These are phyloP conservation scores for Drosophila bipectinata DNA, from an alignment of 1,140 invertebrate species.

Conservation along the genomic window DNA sequence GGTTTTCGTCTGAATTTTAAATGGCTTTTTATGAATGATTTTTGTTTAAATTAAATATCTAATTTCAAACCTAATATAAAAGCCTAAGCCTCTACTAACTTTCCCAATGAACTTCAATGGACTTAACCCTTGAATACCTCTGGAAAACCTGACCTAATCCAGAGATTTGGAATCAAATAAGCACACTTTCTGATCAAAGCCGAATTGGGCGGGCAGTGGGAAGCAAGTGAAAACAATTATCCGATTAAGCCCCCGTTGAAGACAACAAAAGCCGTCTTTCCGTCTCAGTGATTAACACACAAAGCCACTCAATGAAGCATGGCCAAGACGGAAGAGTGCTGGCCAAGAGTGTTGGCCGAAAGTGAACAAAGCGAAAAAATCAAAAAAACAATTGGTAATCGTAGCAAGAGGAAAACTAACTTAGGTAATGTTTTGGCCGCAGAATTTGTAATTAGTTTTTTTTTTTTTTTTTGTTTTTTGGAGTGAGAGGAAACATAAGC, in stretches of 20 bases:
- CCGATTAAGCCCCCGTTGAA: slow-evolving; percentile 35
- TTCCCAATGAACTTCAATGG: not conserved
- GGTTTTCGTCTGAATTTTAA: slow-evolving; percentile 13
- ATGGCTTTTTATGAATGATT: too few relatives aligned
- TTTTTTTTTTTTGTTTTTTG: not conserved
- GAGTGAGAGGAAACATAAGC: not conserved
- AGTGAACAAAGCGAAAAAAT: slow-evolving; percentile 1
- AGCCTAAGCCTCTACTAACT: not conserved
- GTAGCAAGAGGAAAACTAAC: slow-evolving; percentile 11
- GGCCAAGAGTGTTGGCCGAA: slow-evolving; percentile 18
- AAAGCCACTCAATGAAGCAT: slow-evolving; percentile 62
- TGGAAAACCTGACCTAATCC: slow-evolving; percentile 13
- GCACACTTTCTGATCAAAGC: slow-evolving; percentile 53
- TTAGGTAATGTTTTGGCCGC: slow-evolving; percentile 1
- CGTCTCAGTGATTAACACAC: slow-evolving; percentile 70
- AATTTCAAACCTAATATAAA: not conserved
- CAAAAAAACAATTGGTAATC: slow-evolving; percentile 6
- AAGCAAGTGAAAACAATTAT: slow-evolving; percentile 27
- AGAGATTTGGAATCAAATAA: slow-evolving; percentile 51
- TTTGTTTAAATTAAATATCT: not conserved
- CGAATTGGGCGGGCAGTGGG: slow-evolving; percentile 13
- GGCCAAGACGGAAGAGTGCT: slow-evolving; percentile 26
- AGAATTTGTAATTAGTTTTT: slow-evolving; percentile 47
- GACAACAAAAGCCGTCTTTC: slow-evolving; percentile 43
- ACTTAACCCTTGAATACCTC: not conserved